Evolutionary conservation across 2,113 vertebrate genomes (phyloP), one percentile per base, ranked within the genome.

Genomic region (Ranitomeya imitator): DNA sequence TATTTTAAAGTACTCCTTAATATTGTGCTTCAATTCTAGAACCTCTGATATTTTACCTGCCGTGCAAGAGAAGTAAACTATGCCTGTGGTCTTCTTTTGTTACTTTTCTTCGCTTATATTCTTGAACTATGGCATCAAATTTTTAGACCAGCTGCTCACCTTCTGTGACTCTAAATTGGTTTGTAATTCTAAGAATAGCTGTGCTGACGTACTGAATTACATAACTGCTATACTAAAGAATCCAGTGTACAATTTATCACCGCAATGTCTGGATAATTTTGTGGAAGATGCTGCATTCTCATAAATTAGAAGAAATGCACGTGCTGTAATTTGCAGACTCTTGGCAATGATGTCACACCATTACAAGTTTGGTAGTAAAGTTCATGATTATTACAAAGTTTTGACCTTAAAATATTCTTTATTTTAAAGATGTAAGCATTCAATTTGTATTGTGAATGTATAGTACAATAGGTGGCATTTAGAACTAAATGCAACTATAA

Each of bases 121-220:
- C 31, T 76, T 77, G 23, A 76, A 86, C 71, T 57, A 51, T 78
- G 71, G 57, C 55, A 77, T 86, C 57, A 60, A 5, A n/a, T 61
- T 61, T 78, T 86, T 52, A 84, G 82, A 69, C 63, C 82, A 86
- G 85, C 69, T 76, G 71, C 73, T 86, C 73, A 86, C 85, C 73
- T 76, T 85, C 69, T 85, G 83, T 77, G 73, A 86, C 31, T 86
- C 59, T 76, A 86, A 77, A 78, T 85, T 86, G 31, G 55, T 26
- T 77, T 78, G 55, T 45, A 45, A 21, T 73, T 85, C 84, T 55
- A 60, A 85, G 77, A 85, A 76, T 85, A 85, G 71, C 67, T 60
- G 10, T 60, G 23, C 55, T 73, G 69, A 85, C 69, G 71, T 76
- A 61, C 18, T 74, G 54, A 57, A 76, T 77, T 85, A 60, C 69